phyloP scores from a whole-genome alignment of 2,113 vertebrate species.

The Vulpes ferrilata region DNA sequence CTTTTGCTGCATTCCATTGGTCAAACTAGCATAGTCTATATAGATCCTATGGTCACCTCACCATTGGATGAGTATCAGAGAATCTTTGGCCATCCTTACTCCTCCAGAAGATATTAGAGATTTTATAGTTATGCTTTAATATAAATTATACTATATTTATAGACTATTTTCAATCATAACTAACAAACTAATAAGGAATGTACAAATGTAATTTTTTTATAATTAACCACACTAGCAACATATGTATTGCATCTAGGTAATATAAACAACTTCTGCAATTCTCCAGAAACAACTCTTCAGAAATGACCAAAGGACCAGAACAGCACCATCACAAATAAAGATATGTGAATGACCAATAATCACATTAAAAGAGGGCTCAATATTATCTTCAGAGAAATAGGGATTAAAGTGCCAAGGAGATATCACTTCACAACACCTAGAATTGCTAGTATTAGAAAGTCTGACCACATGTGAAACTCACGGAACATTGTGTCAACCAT shows the following conservation, averaged over 20 bases:
- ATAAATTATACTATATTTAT: not conserved
- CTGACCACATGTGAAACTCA: not conserved
- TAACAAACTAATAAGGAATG: not conserved
- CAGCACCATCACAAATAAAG: not conserved
- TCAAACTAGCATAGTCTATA: not conserved
- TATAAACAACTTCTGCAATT: not conserved
- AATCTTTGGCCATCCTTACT: not conserved
- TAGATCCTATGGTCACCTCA: not conserved
- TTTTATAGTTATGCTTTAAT: not conserved
- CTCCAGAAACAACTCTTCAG: not conserved
- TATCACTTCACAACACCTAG: not conserved
- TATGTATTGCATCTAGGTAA: not conserved
- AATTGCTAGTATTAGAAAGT: not conserved
- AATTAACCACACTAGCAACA: not conserved
- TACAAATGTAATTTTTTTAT: not conserved
- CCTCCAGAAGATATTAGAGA: not conserved
- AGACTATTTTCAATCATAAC: not conserved
- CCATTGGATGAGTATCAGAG: no score
- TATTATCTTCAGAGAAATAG: not conserved
- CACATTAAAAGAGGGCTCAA: not conserved
- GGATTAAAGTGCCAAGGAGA: not conserved
- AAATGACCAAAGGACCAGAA: not conserved
- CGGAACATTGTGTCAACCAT: not conserved
- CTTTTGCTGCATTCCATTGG: not conserved
- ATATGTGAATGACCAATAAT: not conserved